Evolutionary conservation across 2,797 vertebrate species (phyloP).

Genomic region (Coreius guichenoti): DNA sequence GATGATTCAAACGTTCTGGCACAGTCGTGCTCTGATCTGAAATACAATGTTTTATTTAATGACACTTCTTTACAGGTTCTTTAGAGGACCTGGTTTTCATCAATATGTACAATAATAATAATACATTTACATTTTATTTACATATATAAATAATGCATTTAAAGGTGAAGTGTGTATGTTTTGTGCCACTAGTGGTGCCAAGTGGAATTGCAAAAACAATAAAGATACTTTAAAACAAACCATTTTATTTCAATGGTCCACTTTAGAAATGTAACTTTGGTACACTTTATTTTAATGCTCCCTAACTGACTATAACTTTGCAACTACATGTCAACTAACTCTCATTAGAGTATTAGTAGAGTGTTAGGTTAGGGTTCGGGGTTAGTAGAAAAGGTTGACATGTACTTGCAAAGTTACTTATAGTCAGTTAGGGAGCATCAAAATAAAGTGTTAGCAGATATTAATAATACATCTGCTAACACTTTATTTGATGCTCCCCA

Average conservation of each 20-base stretch:
- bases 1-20: conserved; percentile 9
- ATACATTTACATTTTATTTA: conserved; percentile 1
- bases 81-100: neutral
- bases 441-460: no score
- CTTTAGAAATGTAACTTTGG: neutral
- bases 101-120: conserved; percentile 1
- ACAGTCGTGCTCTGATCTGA: conserved; percentile 4
- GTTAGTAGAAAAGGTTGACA: no score
- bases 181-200: neutral
- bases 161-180: neutral
- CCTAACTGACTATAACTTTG: no score
- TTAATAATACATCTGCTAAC: no score
- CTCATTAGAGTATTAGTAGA: neutral
- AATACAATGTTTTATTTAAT: conserved; percentile 42
- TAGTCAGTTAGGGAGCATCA: no score
- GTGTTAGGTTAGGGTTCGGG: no score
- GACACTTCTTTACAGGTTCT: conserved; percentile 14
- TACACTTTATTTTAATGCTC: no score
- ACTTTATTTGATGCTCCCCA: no score
- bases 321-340: neutral
- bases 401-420: no score
- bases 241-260: neutral
- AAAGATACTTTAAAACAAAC: neutral
- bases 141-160: conserved; percentile 3
- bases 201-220: neutral